phyloP scores from a whole-genome alignment of 2,797 vertebrate genomes.

The Cygnus olor region DNA sequence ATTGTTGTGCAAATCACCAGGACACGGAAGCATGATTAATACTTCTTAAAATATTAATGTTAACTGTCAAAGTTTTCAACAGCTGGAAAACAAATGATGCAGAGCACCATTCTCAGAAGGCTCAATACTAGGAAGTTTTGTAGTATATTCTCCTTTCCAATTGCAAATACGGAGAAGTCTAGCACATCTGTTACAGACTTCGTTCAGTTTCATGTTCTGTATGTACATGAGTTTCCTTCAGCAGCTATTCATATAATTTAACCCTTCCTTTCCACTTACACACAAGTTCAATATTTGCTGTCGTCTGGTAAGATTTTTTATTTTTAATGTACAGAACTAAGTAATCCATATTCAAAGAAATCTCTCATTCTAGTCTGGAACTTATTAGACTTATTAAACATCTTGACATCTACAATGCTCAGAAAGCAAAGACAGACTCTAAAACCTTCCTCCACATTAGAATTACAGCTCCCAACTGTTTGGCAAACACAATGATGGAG shows the following conservation, averaged over 20 bases:
- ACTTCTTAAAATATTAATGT: not conserved
- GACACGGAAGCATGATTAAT: accelerated
- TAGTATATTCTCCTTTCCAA: not conserved
- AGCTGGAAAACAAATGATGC: not conserved
- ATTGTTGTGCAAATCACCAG: not conserved
- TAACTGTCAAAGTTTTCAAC: not conserved
- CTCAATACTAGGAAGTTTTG: not conserved
- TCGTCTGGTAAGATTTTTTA: not conserved
- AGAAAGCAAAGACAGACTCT: not conserved
- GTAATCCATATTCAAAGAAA: not conserved
- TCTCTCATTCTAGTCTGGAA: not conserved
- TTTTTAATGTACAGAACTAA: not conserved
- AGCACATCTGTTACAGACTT: not conserved
- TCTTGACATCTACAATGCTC: not conserved
- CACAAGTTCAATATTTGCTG: not conserved
- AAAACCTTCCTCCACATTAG: not conserved
- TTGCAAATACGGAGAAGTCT: not conserved
- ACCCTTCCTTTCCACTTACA: not conserved
- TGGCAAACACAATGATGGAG: not conserved
- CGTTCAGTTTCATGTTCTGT: not conserved
- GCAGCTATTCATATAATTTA: not conserved
- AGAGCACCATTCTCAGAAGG: not conserved
- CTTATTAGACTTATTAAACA: not conserved
- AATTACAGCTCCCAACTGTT: not conserved
- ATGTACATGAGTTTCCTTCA: accelerated